Percentiles rank a stretch among this genome's conserved stretches.
Conservation (phyloP, 2,113 vertebrate genomes). For the Agelaius tricolor region DNA sequence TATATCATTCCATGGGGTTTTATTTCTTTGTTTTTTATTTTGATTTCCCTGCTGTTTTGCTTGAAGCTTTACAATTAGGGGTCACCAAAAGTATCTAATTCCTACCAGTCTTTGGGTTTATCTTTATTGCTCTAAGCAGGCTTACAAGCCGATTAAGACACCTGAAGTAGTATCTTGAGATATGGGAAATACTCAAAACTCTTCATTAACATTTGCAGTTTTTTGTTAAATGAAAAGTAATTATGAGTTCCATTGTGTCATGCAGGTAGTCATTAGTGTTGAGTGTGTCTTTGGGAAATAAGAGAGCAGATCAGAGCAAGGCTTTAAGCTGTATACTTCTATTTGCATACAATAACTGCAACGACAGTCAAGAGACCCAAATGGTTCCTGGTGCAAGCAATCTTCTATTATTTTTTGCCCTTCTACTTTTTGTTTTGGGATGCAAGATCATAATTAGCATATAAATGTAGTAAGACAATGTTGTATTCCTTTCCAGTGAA, state of each 20-base stretch:
- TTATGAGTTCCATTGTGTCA: neutral
- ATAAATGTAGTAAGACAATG: neutral
- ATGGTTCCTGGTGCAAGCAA: neutral
- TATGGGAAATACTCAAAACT: neutral
- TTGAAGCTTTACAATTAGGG: neutral
- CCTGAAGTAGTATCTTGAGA: neutral
- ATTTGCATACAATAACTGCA: neutral
- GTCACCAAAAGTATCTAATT: neutral
- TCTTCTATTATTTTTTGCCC: neutral
- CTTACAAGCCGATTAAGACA: neutral
- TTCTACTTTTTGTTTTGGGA: neutral
- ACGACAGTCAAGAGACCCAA: neutral
- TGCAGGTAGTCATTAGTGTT: constrained; percentile 13
- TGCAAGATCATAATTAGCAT: neutral
- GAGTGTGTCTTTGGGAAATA: constrained; percentile 30
- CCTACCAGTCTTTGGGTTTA: neutral
- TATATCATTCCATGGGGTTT: neutral
- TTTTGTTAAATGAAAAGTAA: constrained; percentile 57
- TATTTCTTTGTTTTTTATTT: neutral
- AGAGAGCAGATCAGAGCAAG: neutral
- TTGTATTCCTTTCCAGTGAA: neutral
- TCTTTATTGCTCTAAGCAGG: constrained; percentile 33
- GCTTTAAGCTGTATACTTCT: neutral
- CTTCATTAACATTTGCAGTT: constrained; percentile 15
- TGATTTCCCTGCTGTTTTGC: neutral